phyloP scores from a whole-genome alignment of 2,113 vertebrate genomes.

The Rhombomys opimus region DNA sequence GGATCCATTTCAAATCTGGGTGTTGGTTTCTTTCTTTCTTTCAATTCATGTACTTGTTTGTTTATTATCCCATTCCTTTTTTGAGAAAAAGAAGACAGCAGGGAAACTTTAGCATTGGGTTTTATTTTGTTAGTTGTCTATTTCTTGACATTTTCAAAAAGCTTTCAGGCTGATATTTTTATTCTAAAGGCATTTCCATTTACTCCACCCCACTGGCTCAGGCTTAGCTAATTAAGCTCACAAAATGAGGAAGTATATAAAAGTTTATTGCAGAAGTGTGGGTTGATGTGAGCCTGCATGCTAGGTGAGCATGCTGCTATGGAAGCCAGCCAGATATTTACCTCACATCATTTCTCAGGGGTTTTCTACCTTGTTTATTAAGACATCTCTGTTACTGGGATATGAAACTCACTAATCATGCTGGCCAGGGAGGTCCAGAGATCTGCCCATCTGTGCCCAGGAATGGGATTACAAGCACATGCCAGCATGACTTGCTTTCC shows the following conservation, averaged over 20 bases:
- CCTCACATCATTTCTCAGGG: no score
- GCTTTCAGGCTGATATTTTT: slow-evolving; percentile 79
- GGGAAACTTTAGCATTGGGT: background rate
- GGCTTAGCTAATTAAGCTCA: slow-evolving; percentile 88
- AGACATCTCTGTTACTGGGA: no score
- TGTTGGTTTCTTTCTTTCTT: no score
- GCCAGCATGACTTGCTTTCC: background rate
- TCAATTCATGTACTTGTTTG: background rate
- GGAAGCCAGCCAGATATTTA: no score
- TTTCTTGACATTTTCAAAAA: slow-evolving; percentile 71
- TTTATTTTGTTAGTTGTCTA: slow-evolving; percentile 7
- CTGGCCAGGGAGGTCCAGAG: background rate
- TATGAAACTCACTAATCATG: background rate
- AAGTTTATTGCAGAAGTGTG: slow-evolving; percentile 85
- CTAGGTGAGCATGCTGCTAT: slow-evolving; percentile 82
- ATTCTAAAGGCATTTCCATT: slow-evolving; percentile 81
- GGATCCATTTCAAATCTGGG: background rate
- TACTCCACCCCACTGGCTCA: slow-evolving; percentile 78
- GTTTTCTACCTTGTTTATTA: no score
- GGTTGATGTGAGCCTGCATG: slow-evolving; percentile 80
- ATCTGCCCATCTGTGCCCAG: background rate
- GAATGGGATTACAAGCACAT: background rate
- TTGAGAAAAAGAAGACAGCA: no score
- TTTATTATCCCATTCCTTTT: background rate
- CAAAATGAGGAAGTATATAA: slow-evolving; percentile 84